A percentile compares a stretch with the other conserved stretches of the same genome.
phyloP scores from a whole-genome alignment of 2,797 vertebrate genomes.

The Myotis pilosus region DNA sequence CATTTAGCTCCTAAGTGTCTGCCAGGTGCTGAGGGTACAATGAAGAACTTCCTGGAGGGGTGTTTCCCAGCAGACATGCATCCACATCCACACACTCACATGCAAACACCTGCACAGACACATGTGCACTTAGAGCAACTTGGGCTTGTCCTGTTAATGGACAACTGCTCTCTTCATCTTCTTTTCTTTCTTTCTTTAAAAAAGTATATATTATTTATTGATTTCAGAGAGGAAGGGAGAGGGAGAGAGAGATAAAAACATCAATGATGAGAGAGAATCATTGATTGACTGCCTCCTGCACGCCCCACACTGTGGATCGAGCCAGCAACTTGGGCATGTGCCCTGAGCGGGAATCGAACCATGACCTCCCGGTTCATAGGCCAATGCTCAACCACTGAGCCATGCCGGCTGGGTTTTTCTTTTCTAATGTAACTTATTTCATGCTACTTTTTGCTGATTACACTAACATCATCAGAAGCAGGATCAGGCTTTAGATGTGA shows the following conservation, averaged over 20 bases:
- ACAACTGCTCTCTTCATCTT: neutral
- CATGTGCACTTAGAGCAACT: neutral
- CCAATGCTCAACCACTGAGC: no score
- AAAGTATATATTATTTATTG: no score
- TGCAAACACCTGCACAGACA: neutral
- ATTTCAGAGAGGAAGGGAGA: no score
- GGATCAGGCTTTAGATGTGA: neutral
- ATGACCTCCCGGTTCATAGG: no score
- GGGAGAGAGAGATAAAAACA: no score
- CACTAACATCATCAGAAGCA: neutral
- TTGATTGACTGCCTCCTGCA: no score
- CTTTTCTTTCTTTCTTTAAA: no score
- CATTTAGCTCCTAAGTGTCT: neutral
- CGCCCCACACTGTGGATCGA: no score
- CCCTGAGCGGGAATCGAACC: no score
- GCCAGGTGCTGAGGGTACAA: neutral
- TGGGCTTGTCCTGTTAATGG: neutral
- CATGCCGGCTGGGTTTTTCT: neutral
- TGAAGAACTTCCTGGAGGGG: neutral
- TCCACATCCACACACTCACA: rapidly evolving
- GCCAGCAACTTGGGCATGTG: no score
- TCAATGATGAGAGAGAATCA: no score
- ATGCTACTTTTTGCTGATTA: neutral
- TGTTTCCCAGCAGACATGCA: neutral
- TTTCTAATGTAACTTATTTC: neutral